Conservation (phyloP, 64 coral and sea anemone genomes). For the Astreopora myriophthalma region DNA sequence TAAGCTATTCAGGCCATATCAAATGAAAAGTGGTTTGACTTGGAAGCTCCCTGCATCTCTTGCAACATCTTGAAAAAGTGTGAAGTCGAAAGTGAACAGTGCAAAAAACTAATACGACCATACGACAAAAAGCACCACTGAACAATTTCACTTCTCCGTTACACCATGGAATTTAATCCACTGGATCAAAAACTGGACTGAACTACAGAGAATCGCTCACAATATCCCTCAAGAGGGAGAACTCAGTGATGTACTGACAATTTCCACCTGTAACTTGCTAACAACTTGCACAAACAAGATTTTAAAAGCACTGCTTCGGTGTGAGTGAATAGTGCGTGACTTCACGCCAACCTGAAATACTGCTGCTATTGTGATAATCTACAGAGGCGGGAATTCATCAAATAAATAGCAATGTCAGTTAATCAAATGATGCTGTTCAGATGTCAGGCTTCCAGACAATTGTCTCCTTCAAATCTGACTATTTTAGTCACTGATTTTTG, state of each 20-base stretch:
- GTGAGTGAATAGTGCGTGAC: neutral
- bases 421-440: neutral
- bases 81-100: too few species aligned
- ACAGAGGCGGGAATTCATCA: neutral
- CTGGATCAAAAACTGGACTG: neutral
- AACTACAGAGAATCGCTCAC: neutral
- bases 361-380: neutral
- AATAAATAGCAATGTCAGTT: slow-evolving; percentile 23
- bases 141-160: neutral
- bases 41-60: too few species aligned
- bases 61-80: too few species aligned
- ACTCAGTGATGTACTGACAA: neutral
- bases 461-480: neutral
- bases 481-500: slow-evolving; percentile 36
- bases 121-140: neutral
- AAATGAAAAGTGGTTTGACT: too few species aligned
- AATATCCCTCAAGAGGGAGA: neutral
- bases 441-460: neutral
- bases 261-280: neutral
- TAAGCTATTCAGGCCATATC: too few species aligned
- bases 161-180: neutral
- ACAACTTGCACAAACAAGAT: neutral
- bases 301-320: neutral
- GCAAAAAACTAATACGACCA: too few species aligned
- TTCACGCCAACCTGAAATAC: neutral